Evolutionary conservation across 2,113 vertebrate genomes (phyloP).

Genomic region (Mellivora capensis): DNA sequence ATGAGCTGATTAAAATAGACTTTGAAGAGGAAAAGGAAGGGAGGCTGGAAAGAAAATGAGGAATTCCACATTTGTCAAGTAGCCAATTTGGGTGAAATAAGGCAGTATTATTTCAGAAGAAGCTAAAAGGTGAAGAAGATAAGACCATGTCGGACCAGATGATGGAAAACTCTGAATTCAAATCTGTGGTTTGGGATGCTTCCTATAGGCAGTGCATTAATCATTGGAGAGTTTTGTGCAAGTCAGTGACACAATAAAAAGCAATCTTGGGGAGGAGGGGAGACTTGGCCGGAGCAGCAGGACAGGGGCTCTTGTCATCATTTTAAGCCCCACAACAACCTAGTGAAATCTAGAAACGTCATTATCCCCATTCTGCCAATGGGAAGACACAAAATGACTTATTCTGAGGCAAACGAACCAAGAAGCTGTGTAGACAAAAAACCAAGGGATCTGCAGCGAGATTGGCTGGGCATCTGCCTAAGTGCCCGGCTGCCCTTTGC

Average conservation of each 20-base stretch:
- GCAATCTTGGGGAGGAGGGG: background rate
- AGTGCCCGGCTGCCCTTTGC: no score
- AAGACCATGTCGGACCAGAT: background rate
- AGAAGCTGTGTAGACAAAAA: background rate
- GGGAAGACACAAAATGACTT: background rate
- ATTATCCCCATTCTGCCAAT: background rate
- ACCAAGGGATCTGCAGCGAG: background rate
- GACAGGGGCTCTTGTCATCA: background rate
- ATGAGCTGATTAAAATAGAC: background rate
- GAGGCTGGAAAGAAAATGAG: background rate
- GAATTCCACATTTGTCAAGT: background rate
- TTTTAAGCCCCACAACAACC: accelerated
- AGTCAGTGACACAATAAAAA: background rate
- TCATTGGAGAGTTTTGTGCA: background rate
- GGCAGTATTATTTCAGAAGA: background rate
- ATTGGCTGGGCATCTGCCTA: accelerated
- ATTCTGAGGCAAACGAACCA: background rate
- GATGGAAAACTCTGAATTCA: background rate
- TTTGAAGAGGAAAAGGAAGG: background rate
- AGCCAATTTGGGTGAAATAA: background rate
- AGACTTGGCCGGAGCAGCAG: background rate
- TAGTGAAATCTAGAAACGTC: background rate
- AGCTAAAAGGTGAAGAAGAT: background rate
- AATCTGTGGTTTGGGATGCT: background rate
- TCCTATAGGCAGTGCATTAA: background rate